Evolutionary conservation across 2,113 vertebrate species (phyloP), one percentile per base, ranked within the genome.

Genomic region (Macrotis lagotis): DNA sequence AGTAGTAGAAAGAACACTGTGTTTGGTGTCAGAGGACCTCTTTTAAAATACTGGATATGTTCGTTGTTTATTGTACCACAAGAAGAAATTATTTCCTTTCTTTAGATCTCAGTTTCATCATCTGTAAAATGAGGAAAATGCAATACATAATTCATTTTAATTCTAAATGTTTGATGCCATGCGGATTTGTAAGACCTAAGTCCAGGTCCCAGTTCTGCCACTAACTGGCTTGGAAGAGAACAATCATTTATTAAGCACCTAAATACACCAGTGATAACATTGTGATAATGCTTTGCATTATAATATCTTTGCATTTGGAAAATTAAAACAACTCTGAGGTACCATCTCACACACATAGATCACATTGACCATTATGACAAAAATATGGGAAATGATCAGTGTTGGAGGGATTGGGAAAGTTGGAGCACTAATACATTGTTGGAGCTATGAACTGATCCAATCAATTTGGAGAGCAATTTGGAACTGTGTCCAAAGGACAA

Each of bases 41-140:
- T 48, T 0, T 50, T 66, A 92, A 51, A 94, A 48, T 14, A 16
- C 53, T 51, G 66, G 31, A 37, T 50, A 91, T 88, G 31, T n/a
- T 47, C 92, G 2, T 50, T 91, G 74, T 59, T n/a, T 55, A 51
- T 25, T 28, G 1, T 31, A 2, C 28, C 44, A 89, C 6, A 93
- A 90, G 51, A 22, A 7, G 59, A 91, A 49, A n/a, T 49, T 44
- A 26, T 37, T 89, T 91, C 66, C 37, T 44, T 19, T 2, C 48
- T 47, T 37, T 52, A 89, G 50, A 9, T 6, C 92, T 52, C 50
- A 50, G 8, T 90, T 92, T 50, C 59, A 51, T 95, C 48, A 44
- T 95, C 53, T 50, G 83, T 90, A 94, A 83, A 83, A 44, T 91
- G 93, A 53, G 22, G 37, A 7, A 94, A 95, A 55, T 88, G 48